Evolutionary conservation across 2,113 vertebrate genomes (phyloP).

Genomic region (Uria aalge): DNA sequence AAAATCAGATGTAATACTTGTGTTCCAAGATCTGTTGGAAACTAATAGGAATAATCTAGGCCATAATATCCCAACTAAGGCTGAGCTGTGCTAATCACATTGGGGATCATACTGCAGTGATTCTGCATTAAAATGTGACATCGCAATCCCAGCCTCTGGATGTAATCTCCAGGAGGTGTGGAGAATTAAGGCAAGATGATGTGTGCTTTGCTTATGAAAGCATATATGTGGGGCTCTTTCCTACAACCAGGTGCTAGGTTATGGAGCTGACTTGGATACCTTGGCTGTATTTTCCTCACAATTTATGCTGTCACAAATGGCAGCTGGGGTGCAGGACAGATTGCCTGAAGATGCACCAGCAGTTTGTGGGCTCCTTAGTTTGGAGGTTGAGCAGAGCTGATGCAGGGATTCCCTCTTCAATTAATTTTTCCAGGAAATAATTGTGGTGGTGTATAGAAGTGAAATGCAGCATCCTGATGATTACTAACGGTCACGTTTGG

Average conservation of each 20-base stretch:
- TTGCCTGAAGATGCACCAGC: not conserved
- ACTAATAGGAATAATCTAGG: slow-evolving; percentile 75
- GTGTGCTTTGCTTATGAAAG: not conserved
- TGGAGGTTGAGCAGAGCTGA: not conserved
- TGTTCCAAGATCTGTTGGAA: slow-evolving; percentile 77
- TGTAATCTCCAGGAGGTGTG: not conserved
- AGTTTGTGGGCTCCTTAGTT: not conserved
- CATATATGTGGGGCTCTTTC: not conserved
- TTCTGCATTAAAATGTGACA: not conserved
- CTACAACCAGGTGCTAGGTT: not conserved
- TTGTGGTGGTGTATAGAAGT: not conserved
- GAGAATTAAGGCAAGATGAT: not conserved
- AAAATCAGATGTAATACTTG: slow-evolving; percentile 80
- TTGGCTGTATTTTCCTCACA: not conserved
- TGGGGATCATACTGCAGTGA: slow-evolving; percentile 17
- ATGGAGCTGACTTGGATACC: not conserved
- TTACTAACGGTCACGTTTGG: not conserved
- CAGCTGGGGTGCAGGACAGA: not conserved
- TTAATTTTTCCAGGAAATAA: not conserved
- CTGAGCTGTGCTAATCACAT: slow-evolving; percentile 54
- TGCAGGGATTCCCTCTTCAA: not conserved
- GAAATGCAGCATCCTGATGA: not conserved
- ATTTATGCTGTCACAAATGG: not conserved
- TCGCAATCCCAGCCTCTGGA: not conserved
- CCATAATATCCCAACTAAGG: slow-evolving; percentile 56